Evolutionary conservation across 2,797 vertebrate genomes (phyloP).

Genomic region (Liparis tanakae): DNA sequence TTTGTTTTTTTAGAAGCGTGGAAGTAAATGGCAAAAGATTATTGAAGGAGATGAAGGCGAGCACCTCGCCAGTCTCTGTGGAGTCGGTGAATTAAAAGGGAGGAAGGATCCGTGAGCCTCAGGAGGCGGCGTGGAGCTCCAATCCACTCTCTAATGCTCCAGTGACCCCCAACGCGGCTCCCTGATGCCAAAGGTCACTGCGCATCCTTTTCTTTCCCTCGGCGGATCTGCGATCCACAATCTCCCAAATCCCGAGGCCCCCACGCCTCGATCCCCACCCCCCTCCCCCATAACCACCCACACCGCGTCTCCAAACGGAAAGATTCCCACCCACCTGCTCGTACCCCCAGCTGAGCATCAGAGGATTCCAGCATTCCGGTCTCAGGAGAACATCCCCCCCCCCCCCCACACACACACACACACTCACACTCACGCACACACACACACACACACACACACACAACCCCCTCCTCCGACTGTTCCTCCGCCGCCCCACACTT

Average conservation of each 20-base stretch:
- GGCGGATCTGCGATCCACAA: slow-evolving; percentile 31
- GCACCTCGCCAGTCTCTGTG: slow-evolving; percentile 28
- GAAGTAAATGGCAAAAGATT: slow-evolving; percentile 41
- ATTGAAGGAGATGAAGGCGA: slow-evolving; percentile 44
- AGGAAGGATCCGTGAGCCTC: slow-evolving; percentile 36
- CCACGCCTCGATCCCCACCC: not conserved
- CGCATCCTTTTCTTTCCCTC: slow-evolving; percentile 48
- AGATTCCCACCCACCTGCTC: slow-evolving; percentile 78
- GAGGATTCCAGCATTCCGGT: slow-evolving; percentile 65
- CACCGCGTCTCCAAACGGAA: slow-evolving; percentile 53
- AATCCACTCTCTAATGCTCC: slow-evolving; percentile 52
- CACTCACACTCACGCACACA: too few relatives aligned
- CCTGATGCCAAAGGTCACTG: slow-evolving; percentile 69
- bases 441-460: too few relatives aligned
- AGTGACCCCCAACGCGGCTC: slow-evolving; percentile 66
- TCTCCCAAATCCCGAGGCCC: slow-evolving; percentile 6
- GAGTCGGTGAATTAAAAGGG: slow-evolving; percentile 17
- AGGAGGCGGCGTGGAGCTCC: slow-evolving; percentile 33
- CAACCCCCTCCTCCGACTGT: slow-evolving; percentile 11
- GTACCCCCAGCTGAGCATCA: slow-evolving; percentile 73
- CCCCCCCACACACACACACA: too few relatives aligned
- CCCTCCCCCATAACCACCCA: slow-evolving; percentile 57
- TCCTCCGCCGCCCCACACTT: slow-evolving; percentile 46
- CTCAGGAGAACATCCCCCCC: slow-evolving; percentile 59
- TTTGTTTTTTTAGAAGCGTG: slow-evolving; percentile 18